A percentile compares a stretch with the other conserved stretches of the same genome.
Conservation (phyloP, 2,113 vertebrate species). For the Rhinolophus sinicus region DNA sequence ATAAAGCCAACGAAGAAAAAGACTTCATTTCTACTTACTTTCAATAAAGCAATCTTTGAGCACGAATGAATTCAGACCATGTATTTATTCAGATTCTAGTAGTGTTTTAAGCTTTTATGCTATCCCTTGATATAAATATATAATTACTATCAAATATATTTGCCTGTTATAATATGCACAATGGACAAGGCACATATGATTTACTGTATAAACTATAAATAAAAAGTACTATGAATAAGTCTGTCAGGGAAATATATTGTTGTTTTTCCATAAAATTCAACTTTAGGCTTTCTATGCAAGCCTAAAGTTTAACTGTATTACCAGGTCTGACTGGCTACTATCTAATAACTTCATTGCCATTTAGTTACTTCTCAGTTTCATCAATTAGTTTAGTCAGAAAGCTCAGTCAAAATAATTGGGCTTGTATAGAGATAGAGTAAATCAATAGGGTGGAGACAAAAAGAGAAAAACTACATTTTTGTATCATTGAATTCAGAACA, state of each 20-base stretch:
- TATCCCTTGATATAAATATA: neutral
- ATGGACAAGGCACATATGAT: neutral
- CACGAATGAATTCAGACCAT: neutral
- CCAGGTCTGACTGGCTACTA: neutral
- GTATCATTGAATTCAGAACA: conserved; percentile 35
- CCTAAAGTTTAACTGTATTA: neutral
- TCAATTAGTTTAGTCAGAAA: neutral
- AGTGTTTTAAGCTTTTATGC: neutral
- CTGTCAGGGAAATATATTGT: neutral
- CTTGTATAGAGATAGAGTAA: neutral
- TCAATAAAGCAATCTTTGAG: neutral
- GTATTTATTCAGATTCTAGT: neutral
- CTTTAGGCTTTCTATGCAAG: neutral
- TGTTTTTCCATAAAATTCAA: conserved; percentile 27
- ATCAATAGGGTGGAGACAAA: neutral
- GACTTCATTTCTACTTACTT: neutral
- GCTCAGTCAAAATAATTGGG: neutral
- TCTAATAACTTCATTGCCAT: neutral
- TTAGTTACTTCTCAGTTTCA: neutral
- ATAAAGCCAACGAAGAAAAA: neutral
- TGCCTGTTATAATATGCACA: neutral
- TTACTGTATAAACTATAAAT: neutral
- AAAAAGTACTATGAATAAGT: neutral
- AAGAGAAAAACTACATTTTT: neutral
- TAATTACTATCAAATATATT: neutral